Evolutionary conservation across 2,888 invertebrate species (phyloP), one percentile per base, ranked within the genome.

Genomic region (Philereme vetulata): DNA sequence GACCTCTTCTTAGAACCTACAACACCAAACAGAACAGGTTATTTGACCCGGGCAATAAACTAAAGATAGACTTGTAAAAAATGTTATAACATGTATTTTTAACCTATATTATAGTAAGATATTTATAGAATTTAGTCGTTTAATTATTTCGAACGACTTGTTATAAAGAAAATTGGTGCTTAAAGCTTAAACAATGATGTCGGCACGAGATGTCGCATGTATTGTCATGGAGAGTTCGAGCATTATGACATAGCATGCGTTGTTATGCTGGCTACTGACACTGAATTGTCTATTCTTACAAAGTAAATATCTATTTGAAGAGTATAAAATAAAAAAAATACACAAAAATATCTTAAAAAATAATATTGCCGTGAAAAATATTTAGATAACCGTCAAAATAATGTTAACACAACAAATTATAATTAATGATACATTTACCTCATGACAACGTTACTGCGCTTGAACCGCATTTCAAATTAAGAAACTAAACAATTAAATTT

Each of bases 81-180:
- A 92, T 91, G 90, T 92, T 92, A 90, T 84, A 85, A 91, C 90
- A 84, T 90, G 91, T 92, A 92, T 92, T 92, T 92, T 92, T 90
- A 92, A 92, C 88, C 90, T 90, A 90, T 91, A 90, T 70, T 85
- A 91, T 92, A 91, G 88, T 91, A 91, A 91, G 91, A 91, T 92
- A 91, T 92, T 91, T 92, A 92, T 92, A 91, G 90, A 90, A 81
- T 91, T 90, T 90, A 88, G 91, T 92, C 91, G 92, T 92, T 92
- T 91, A 91, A 89, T 90, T 91, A 91, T 92, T 92, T 92, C 88
- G 89, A 92, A 92, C 91, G 92, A 91, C 91, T 92, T 90, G 91
- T 92, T 92, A 92, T 90, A 90, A 92, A 88, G 86, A 92, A 91
- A 91, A 90, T 92, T 91, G 92, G 91, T 91, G 91, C 91, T 92